Evolutionary conservation across 2,113 vertebrate genomes (phyloP).

Genomic region (Sapayoa aenigma): DNA sequence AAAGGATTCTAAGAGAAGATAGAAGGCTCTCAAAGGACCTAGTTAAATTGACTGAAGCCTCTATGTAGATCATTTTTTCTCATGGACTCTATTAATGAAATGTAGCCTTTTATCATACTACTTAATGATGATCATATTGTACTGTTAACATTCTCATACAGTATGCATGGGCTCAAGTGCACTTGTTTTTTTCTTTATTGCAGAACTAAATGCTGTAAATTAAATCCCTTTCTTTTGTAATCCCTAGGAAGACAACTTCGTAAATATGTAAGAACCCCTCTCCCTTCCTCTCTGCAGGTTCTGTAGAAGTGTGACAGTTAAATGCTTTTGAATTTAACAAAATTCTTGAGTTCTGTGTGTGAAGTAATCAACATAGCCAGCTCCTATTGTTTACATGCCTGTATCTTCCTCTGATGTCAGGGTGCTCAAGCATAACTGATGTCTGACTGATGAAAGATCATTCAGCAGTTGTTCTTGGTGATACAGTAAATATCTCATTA

Average conservation of each 20-base stretch:
- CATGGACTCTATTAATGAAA: slow-evolving; percentile 57
- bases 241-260: slow-evolving; percentile 34
- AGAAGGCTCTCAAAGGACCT: slow-evolving; percentile 22
- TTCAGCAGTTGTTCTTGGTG: not conserved
- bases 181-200: slow-evolving; percentile 62
- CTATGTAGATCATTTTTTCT: slow-evolving; percentile 37
- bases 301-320: slow-evolving; percentile 39
- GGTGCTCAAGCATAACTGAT: not conserved
- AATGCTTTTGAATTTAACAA: slow-evolving; percentile 39
- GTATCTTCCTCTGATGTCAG: slow-evolving; percentile 1
- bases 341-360: slow-evolving; percentile 32
- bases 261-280: slow-evolving; percentile 20
- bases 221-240: slow-evolving; percentile 56
- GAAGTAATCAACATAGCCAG: slow-evolving; percentile 45
- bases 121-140: slow-evolving; percentile 56
- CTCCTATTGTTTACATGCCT: slow-evolving; percentile 57
- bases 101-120: slow-evolving; percentile 67
- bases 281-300: slow-evolving; percentile 47
- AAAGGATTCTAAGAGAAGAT: not conserved
- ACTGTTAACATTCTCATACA: slow-evolving; percentile 55
- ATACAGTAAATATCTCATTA: slow-evolving; percentile 23
- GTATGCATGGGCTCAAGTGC: slow-evolving; percentile 69
- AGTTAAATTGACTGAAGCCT: slow-evolving; percentile 15
- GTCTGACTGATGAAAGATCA: not conserved
- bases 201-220: slow-evolving; percentile 60